phyloP scores from a whole-genome alignment of 2,888 invertebrate genomes.

The Theretra japonica region DNA sequence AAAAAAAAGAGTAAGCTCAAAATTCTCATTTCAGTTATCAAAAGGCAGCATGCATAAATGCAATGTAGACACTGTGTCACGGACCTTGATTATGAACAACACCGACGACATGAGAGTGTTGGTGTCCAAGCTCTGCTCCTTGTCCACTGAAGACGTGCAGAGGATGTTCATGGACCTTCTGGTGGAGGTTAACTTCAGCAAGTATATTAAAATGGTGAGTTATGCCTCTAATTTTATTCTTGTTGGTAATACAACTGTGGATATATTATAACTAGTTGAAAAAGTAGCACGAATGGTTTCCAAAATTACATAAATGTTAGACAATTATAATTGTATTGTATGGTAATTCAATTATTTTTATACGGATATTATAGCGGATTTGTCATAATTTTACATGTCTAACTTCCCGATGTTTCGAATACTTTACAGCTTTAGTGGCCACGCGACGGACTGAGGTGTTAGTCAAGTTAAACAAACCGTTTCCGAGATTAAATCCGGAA shows the following conservation, averaged over 20 bases:
- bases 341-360: too few relatives aligned
- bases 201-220: conserved; percentile 81
- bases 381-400: too few relatives aligned
- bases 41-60: conserved; percentile 65
- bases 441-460: too few relatives aligned
- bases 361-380: too few relatives aligned
- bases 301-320: too few relatives aligned
- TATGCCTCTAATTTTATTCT: not conserved
- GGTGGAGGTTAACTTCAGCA: conserved; percentile 79
- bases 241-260: not conserved
- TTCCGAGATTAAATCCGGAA: too few relatives aligned
- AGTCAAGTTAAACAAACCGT: too few relatives aligned
- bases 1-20: not conserved
- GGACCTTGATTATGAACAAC: conserved; percentile 50
- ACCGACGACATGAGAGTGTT: conserved; percentile 58
- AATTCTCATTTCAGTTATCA: conserved; percentile 60
- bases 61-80: conserved; percentile 51
- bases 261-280: too few relatives aligned
- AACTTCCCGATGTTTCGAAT: too few relatives aligned
- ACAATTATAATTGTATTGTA: too few relatives aligned
- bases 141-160: conserved; percentile 68
- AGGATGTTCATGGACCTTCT: conserved; percentile 73
- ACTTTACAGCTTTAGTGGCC: too few relatives aligned
- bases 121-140: conserved; percentile 70
- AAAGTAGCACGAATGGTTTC: too few relatives aligned